phyloP scores from a whole-genome alignment of 2,797 vertebrate species.

The Acanthurus leucopareius region DNA sequence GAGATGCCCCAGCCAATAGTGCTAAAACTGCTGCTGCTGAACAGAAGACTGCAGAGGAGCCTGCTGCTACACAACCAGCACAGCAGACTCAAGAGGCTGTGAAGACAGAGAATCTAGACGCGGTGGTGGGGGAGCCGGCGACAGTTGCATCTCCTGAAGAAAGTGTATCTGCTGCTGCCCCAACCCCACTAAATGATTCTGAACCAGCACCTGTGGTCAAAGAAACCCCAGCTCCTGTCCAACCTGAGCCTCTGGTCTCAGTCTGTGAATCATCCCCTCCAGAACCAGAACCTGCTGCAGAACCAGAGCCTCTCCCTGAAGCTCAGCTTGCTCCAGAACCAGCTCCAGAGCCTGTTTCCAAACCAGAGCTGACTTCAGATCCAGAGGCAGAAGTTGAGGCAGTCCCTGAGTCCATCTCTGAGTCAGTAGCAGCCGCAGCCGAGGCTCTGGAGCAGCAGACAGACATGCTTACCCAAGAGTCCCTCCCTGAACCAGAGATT shows the following conservation, averaged over 20 bases:
- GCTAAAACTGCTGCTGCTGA: constrained; percentile 56
- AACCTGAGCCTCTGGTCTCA: constrained; percentile 42
- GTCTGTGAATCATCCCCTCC: constrained; percentile 14
- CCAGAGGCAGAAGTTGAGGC: constrained; percentile 22
- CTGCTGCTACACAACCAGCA: constrained; percentile 17
- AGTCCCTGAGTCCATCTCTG: constrained; percentile 30
- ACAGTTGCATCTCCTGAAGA: constrained; percentile 39
- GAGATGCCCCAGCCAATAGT: constrained; percentile 75
- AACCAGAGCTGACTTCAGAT: constrained; percentile 1
- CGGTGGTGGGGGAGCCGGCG: constrained; percentile 41
- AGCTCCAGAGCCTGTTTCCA: constrained; percentile 11
- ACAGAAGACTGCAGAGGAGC: constrained; percentile 58
- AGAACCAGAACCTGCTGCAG: constrained; percentile 22
- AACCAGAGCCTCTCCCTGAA: constrained; percentile 27
- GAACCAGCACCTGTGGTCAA: constrained; percentile 34
- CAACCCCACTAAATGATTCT: constrained; percentile 19
- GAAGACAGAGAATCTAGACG: constrained; percentile 47
- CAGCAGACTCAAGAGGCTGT: constrained; percentile 39
- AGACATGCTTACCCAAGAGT: constrained; percentile 60
- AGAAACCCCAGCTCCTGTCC: constrained; percentile 36
- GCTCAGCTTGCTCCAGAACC: constrained; percentile 15
- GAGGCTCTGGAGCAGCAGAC: constrained; percentile 37
- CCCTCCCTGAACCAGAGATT: constrained; percentile 54
- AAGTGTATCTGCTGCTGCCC: constrained; percentile 35
- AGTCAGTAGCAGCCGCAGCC: constrained; percentile 21